Conservation (phyloP, 2,888 invertebrate species). For the Tiliacea citrago region DNA sequence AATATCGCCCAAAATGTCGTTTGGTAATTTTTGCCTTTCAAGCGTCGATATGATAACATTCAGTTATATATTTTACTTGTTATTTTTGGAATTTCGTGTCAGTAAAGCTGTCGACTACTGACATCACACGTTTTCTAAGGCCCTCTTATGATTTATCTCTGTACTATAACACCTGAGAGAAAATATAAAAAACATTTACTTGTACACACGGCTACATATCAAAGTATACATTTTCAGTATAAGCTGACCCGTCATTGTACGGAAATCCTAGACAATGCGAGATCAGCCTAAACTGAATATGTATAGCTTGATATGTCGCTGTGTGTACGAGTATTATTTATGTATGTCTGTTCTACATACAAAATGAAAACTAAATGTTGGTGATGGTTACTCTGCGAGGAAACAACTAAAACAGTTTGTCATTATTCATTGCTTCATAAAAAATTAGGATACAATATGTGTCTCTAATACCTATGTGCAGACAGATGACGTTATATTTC, state of each 20-base stretch:
- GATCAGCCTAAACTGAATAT: no score
- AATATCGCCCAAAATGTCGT: no score
- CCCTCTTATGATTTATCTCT: constrained; percentile 39
- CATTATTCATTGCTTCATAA: constrained; percentile 17
- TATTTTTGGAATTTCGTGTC: constrained; percentile 13
- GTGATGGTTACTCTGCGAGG: background rate
- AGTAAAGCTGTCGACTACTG: background rate
- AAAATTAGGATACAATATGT: constrained; percentile 37
- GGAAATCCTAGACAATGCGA: no score
- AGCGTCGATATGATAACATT: constrained; percentile 4
- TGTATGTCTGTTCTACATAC: background rate
- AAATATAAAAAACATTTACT: no score
- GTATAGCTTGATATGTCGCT: no score
- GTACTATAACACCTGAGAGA: constrained; percentile 20
- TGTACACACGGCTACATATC: no score
- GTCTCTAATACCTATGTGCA: constrained; percentile 26
- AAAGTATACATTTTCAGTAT: constrained; percentile 1
- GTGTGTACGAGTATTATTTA: constrained; percentile 20
- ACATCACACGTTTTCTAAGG: constrained; percentile 30
- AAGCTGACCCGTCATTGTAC: no score
- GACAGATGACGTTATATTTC: constrained; percentile 45
- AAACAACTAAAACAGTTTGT: constrained; percentile 24
- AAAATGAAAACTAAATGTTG: constrained; percentile 11
- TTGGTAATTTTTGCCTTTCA: no score
- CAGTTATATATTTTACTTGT: background rate